Conservation (phyloP, 2,888 invertebrate species). For the Gari tellinella region DNA sequence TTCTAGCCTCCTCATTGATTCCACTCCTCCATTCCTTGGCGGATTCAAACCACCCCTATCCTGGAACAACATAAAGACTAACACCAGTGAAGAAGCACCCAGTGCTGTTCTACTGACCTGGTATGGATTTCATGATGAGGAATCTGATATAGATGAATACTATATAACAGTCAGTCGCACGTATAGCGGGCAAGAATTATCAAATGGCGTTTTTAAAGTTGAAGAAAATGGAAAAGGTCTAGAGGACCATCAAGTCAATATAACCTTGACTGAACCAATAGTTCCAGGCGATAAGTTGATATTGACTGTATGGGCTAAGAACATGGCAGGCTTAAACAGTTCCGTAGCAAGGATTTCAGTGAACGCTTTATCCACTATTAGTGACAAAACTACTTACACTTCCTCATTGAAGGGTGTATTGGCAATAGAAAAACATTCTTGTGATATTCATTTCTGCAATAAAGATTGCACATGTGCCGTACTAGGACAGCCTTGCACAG, state of each 20-base stretch:
- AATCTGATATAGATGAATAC: conserved; percentile 54
- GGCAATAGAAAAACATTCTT: conserved; percentile 57
- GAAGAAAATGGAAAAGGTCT: not conserved
- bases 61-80: conserved; percentile 26
- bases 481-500: conserved; percentile 55
- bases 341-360: conserved; percentile 47
- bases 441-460: conserved; percentile 58
- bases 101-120: conserved; percentile 45
- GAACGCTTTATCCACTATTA: not conserved
- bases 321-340: conserved; percentile 51
- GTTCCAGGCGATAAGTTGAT: conserved; percentile 24
- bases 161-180: conserved; percentile 39
- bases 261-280: conserved; percentile 3
- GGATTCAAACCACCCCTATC: conserved; percentile 48
- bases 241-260: conserved; percentile 9
- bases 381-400: not conserved
- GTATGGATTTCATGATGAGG: conserved; percentile 60
- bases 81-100: conserved; percentile 13
- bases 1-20: conserved; percentile 57
- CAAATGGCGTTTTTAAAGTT: conserved; percentile 19
- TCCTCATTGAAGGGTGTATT: conserved; percentile 26
- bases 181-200: conserved; percentile 49
- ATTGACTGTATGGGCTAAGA: conserved; percentile 52
- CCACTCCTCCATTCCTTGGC: conserved; percentile 62
- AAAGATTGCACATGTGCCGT: conserved; percentile 65